These are phyloP conservation scores for Carterocephalus palaemon DNA, from an alignment of 2,888 invertebrate species.

Conservation along the genomic window DNA sequence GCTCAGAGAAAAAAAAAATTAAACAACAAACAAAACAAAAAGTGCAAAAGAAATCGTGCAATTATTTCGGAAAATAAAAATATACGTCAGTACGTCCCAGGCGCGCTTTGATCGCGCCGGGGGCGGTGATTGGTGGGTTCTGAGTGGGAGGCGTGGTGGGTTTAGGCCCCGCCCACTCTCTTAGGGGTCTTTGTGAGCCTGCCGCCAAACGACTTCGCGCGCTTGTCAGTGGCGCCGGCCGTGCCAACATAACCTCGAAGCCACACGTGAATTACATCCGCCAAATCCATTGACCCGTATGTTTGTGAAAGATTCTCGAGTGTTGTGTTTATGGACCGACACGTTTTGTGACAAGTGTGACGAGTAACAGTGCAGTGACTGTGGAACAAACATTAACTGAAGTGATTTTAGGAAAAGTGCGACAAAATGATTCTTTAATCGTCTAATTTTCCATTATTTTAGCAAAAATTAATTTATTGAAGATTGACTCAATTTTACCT, in stretches of 20 bases:
- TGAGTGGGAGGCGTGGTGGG: conserved; percentile 55
- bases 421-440: too few relatives aligned
- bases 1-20: conserved; percentile 38
- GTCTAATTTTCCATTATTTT: too few relatives aligned
- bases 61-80: conserved; percentile 70
- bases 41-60: conserved; percentile 45
- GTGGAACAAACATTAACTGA: conserved; percentile 1
- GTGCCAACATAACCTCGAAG: conserved; percentile 40
- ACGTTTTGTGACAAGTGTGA: conserved; percentile 6
- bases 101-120: conserved; percentile 60
- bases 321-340: conserved; percentile 12
- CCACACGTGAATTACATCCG: conserved; percentile 44
- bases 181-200: conserved; percentile 58
- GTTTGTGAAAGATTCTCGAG: conserved; percentile 8
- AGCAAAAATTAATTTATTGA: too few relatives aligned
- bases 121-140: conserved; percentile 48
- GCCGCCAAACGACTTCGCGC: conserved; percentile 71
- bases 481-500: too few relatives aligned
- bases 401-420: conserved; percentile 4
- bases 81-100: conserved; percentile 69
- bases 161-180: conserved; percentile 58
- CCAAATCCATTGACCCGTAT: conserved; percentile 11
- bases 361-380: conserved; percentile 10
- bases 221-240: conserved; percentile 74
- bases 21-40: conserved; percentile 42